phyloP scores from a whole-genome alignment of 2,113 vertebrate species.

The Channa argus region DNA sequence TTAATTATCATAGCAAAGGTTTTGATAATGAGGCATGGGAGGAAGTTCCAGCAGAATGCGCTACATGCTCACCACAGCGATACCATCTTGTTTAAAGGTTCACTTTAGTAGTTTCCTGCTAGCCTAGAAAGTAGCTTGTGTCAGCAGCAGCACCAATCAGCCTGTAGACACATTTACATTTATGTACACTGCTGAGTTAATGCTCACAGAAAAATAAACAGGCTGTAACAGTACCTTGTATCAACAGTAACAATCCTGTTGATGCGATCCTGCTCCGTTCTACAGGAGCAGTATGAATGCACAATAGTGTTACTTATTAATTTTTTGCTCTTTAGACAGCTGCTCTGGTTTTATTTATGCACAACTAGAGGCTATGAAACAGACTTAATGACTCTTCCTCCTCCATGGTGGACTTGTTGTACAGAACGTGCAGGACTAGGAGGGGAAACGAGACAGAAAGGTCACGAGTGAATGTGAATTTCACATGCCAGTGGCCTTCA shows the following conservation, averaged over 20 bases:
- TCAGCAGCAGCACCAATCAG: slow-evolving; percentile 35
- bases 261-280: not conserved
- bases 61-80: not conserved
- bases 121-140: slow-evolving; percentile 25
- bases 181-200: not conserved
- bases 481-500: slow-evolving; percentile 19
- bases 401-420: slow-evolving; percentile 29
- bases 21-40: not conserved
- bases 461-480: slow-evolving; percentile 52
- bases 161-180: not conserved
- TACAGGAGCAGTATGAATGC: not conserved
- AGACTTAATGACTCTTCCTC: slow-evolving; percentile 37
- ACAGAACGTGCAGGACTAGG: slow-evolving; percentile 21
- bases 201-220: not conserved
- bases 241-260: not conserved
- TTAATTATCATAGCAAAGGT: not conserved
- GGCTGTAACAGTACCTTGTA: not conserved
- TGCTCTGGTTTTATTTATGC: slow-evolving; percentile 37
- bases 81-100: slow-evolving; percentile 35
- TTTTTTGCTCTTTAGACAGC: slow-evolving; percentile 14
- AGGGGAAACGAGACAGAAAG: slow-evolving; percentile 53
- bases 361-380: slow-evolving; percentile 26
- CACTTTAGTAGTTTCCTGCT: slow-evolving; percentile 59
- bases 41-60: slow-evolving; percentile 10
- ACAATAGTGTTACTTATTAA: slow-evolving; percentile 1